A percentile compares a stretch with the other conserved stretches of the same genome.
phyloP scores from a whole-genome alignment of 2,797 vertebrate species.

The Gymnoscopelus microlampas region DNA sequence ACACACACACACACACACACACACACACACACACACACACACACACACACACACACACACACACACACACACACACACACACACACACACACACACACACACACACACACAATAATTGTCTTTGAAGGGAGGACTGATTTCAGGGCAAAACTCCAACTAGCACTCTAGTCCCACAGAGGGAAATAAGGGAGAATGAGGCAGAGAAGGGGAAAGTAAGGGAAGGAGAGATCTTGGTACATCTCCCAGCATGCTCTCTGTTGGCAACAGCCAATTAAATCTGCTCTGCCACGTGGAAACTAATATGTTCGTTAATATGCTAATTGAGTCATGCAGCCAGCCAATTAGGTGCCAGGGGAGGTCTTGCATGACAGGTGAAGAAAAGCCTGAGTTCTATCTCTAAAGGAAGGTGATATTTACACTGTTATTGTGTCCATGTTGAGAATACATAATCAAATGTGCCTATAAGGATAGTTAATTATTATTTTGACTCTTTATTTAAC shows the following conservation, averaged over 20 bases:
- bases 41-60: not conserved
- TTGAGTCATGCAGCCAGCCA: constrained; percentile 46
- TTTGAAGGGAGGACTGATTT: not conserved
- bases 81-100: constrained; percentile 12
- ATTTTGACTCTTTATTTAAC: no score
- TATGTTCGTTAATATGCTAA: constrained; percentile 53
- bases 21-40: no score
- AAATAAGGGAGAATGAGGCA: constrained; percentile 15
- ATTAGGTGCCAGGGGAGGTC: constrained; percentile 46
- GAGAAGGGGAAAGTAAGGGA: constrained; percentile 9
- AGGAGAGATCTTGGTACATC: constrained; percentile 19
- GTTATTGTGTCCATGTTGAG: not conserved
- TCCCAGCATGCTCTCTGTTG: constrained; percentile 33
- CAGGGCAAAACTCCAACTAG: not conserved
- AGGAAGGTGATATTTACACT: not conserved
- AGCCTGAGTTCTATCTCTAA: constrained; percentile 9
- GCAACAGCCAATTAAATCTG: constrained; percentile 51
- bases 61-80: not conserved
- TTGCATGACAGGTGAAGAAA: constrained; percentile 19
- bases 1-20: no score
- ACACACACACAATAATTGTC: not conserved
- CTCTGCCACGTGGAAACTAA: constrained; percentile 41
- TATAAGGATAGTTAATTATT: no score
- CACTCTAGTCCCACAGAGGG: constrained; percentile 14
- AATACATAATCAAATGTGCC: no score